Evolutionary conservation across 2,113 vertebrate genomes (phyloP), one percentile per base, ranked within the genome.

Genomic region (Mormoops blainvillei): DNA sequence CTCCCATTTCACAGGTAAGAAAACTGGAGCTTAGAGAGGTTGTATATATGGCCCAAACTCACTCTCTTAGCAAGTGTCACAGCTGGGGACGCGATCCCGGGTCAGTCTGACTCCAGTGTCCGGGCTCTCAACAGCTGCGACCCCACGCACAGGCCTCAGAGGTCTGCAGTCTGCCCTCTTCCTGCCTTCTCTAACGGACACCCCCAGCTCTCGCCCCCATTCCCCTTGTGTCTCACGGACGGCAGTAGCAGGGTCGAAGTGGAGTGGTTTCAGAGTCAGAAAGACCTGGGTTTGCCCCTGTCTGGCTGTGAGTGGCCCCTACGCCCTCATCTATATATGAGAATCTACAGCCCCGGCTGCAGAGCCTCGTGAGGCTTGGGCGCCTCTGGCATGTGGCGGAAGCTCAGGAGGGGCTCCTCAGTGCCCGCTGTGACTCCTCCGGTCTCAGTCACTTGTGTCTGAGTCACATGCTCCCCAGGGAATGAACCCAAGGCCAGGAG

Each of bases 1-100:
- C n/a, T 77, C 76, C 91, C 58, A 18, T 54, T 96, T 83, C 76
- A 92, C 92, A 96, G 68, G 80, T 33, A 28, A 94, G 61, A 74
- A 92, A 65, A 80, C 33, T 41, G 56, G 95, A 83, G 82, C 73
- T 78, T 63, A 41, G 33, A 45, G 19, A 83, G 6, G 38, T 50
- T 12, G 45, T 20, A 45, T 11, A 33, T 26, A 54, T 58, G 56
- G 67, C 16, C 67, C 20, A 54, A 41, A 68, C 15, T 87, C 19
- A 24, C 24, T 41, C 22, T 67, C 67, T 87, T 33, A 87, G 80
- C 36, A 86, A 89, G 48, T 22, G 26, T 33, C 74, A 73, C 19
- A 56, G 54, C 31, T 43, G 56, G 63, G 82, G 82, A 54, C 1
- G 3, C 13, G 8, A 43, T 16, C 76, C 78, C 52, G 65, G 38